Percentiles rank a stretch among this genome's conserved stretches.
Evolutionary conservation across 2,113 vertebrate genomes (phyloP).

Genomic region (Dasypus novemcinctus): DNA sequence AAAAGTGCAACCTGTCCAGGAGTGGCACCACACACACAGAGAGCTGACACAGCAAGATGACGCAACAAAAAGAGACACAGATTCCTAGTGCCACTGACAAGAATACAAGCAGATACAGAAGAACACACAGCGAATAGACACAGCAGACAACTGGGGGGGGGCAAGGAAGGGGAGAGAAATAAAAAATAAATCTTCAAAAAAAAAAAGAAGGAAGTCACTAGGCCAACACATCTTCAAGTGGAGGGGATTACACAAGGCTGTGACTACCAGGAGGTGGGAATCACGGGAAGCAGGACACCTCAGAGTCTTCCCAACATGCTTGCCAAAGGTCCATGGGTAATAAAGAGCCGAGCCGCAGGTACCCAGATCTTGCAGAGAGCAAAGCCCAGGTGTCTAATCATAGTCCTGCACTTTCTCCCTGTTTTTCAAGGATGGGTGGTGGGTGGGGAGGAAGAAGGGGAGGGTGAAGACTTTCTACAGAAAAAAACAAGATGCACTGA

Average conservation of each 20-base stretch:
- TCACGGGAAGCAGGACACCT: background rate
- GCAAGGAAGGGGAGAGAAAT: no score
- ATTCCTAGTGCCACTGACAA: no score
- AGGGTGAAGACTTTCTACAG: background rate
- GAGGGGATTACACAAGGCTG: accelerated
- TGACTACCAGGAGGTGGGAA: background rate
- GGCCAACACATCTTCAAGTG: background rate
- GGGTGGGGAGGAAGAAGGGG: background rate
- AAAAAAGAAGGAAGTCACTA: background rate
- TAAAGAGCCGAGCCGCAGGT: background rate
- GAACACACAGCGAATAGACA: no score
- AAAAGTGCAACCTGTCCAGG: no score
- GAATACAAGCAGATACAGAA: no score
- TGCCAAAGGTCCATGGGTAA: accelerated
- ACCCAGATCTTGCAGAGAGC: background rate
- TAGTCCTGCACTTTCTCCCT: background rate
- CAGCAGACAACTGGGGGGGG: no score
- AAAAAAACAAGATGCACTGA: background rate
- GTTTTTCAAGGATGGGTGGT: background rate
- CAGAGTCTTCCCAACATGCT: background rate
- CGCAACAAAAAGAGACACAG: no score
- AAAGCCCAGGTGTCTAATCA: no score
- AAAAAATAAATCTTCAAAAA: no score
- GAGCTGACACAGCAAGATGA: no score
- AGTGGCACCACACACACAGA: no score